Conservation (phyloP, 2,888 invertebrate genomes). For the Dromius quadrimaculatus region DNA sequence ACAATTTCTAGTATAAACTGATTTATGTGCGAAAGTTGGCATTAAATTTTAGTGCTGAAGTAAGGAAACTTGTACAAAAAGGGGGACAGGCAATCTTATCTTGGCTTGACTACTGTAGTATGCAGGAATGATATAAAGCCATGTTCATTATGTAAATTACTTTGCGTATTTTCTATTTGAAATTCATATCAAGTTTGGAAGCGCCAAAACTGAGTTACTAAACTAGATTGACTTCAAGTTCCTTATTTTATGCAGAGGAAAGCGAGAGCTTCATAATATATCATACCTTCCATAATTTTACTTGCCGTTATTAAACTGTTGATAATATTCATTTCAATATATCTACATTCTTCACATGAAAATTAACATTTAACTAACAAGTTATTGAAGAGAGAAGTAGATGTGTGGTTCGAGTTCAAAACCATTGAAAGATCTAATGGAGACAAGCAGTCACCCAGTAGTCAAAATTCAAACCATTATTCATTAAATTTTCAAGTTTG, state of each 20-base stretch:
- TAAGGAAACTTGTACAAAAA: neutral
- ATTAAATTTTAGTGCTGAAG: neutral
- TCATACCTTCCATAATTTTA: no score
- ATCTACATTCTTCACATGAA: no score
- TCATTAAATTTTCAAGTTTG: no score
- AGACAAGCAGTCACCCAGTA: no score
- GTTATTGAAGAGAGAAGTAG: no score
- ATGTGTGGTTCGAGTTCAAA: no score
- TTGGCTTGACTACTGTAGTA: neutral
- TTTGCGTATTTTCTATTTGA: constrained; percentile 34
- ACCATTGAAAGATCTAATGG: no score
- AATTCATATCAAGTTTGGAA: constrained; percentile 46
- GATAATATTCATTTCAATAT: no score
- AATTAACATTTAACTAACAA: no score
- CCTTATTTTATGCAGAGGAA: constrained; percentile 12
- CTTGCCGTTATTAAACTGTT: no score
- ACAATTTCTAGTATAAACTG: neutral
- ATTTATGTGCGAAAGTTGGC: neutral
- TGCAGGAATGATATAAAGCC: neutral
- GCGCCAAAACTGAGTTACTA: constrained; percentile 35
- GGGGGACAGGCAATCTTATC: neutral
- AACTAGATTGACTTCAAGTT: constrained; percentile 34
- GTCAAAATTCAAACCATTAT: no score
- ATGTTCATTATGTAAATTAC: constrained; percentile 29
- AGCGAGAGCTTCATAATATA: no score